phyloP scores from a whole-genome alignment of 2,797 vertebrate genomes.

The Sibirionetta formosa region DNA sequence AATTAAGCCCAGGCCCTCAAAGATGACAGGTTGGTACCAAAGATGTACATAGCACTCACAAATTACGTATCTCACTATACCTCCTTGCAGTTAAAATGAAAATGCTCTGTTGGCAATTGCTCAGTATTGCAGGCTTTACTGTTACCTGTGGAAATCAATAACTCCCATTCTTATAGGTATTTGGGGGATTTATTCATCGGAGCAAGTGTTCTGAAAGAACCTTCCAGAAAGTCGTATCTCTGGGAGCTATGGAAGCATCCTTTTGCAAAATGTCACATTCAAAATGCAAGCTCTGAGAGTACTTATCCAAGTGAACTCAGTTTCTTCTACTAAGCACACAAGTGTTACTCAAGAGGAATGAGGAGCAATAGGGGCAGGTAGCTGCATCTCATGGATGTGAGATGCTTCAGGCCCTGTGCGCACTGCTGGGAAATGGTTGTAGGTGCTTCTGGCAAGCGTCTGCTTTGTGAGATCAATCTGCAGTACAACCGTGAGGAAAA shows the following conservation, averaged over 20 bases:
- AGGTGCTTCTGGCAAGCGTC: neutral
- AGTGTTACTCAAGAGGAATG: neutral
- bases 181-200: neutral
- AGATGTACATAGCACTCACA: neutral
- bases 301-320: neutral
- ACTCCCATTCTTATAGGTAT: neutral
- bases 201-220: neutral
- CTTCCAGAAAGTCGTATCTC: neutral
- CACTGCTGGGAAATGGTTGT: neutral
- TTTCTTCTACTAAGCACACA: neutral
- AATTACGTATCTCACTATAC: neutral
- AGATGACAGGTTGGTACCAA: neutral
- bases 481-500: neutral
- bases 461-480: neutral
- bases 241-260: rapidly evolving
- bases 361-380: neutral
- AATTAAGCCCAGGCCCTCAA: slow-evolving; percentile 4
- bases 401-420: neutral
- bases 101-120: neutral
- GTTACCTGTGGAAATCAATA: neutral
- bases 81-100: neutral
- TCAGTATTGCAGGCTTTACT: neutral
- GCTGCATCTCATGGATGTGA: rapidly evolving
- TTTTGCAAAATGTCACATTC: neutral
- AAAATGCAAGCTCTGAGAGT: neutral